Percentiles rank a stretch among this genome's conserved stretches.
Conservation (phyloP, 2,888 invertebrate species). For the Coelopa pilipes region DNA sequence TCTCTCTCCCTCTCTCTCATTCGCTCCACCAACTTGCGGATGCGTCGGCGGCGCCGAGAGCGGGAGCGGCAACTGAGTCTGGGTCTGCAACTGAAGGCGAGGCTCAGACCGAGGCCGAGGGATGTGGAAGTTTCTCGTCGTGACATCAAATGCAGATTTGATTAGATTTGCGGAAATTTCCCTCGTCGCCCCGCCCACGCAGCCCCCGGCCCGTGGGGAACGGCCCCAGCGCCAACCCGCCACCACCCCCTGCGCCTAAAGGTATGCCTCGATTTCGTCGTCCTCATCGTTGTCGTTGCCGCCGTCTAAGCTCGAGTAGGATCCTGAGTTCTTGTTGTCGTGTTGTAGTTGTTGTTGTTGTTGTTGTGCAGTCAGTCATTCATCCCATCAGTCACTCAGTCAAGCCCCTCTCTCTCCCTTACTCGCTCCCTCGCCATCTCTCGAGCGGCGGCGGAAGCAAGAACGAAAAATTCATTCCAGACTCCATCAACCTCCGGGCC, state of each 20-base stretch:
- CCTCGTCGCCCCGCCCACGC: not conserved
- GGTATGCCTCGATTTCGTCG: too few species aligned
- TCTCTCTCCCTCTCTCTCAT: too few species aligned
- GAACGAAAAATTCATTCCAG: conserved; percentile 8
- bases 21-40: not conserved
- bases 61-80: not conserved
- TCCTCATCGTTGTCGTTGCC: not conserved
- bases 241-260: too few species aligned
- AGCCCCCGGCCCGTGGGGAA: too few species aligned
- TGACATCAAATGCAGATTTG: conserved; percentile 24
- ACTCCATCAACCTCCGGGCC: conserved; percentile 21
- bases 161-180: conserved; percentile 29
- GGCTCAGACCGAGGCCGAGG: not conserved
- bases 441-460: not conserved
- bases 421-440: not conserved
- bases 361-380: conserved; percentile 16
- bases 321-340: not conserved
- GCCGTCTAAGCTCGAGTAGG: not conserved
- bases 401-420: not conserved
- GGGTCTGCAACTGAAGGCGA: not conserved
- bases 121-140: conserved; percentile 2
- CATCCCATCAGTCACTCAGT: conserved; percentile 5
- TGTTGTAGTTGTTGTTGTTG: conserved; percentile 11
- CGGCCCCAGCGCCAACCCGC: too few species aligned
- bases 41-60: not conserved